phyloP scores from a whole-genome alignment of 1,140 invertebrate genomes.

The Condylostylus longicornis region DNA sequence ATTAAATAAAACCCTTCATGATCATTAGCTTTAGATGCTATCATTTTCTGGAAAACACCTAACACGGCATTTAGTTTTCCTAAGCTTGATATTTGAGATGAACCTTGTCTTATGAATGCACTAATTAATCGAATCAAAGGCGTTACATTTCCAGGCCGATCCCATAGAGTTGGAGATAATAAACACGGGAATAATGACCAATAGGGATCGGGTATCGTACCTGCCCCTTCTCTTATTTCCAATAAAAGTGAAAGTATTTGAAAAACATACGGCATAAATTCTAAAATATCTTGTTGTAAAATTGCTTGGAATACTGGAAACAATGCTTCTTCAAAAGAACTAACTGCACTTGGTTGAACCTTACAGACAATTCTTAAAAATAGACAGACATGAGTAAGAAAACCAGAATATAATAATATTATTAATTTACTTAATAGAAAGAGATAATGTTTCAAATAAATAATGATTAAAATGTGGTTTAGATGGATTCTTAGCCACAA shows the following conservation, averaged over 20 bases:
- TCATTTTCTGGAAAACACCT: conserved; percentile 92
- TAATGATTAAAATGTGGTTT: conserved; percentile 97
- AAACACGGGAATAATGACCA: conserved; percentile 79
- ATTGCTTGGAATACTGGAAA: conserved; percentile 91
- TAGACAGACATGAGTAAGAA: conserved; percentile 1
- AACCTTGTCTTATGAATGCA: conserved; percentile 65
- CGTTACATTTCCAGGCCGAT: conserved; percentile 78
- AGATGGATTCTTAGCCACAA: conserved; percentile 87
- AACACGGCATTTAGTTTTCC: conserved; percentile 69
- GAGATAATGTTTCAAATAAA: conserved; percentile 82
- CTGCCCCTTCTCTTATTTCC: conserved; percentile 51
- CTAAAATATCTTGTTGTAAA: conserved; percentile 84
- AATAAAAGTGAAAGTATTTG: conserved; percentile 87
- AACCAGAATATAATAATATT: conserved; percentile 10
- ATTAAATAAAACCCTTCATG: conserved; percentile 91
- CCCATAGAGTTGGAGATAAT: conserved; percentile 78
- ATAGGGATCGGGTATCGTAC: conserved; percentile 61
- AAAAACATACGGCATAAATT: conserved; percentile 95
- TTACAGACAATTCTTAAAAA: conserved; percentile 57
- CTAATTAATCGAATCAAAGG: conserved; percentile 78
- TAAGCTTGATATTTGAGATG: conserved; percentile 50
- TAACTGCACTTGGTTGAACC: conserved; percentile 57
- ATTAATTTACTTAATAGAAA: conserved; percentile 56
- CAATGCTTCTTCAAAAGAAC: conserved; percentile 77
- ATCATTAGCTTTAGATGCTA: conserved; percentile 88